Conservation (phyloP, 2,797 vertebrate species). For the Picus viridis region DNA sequence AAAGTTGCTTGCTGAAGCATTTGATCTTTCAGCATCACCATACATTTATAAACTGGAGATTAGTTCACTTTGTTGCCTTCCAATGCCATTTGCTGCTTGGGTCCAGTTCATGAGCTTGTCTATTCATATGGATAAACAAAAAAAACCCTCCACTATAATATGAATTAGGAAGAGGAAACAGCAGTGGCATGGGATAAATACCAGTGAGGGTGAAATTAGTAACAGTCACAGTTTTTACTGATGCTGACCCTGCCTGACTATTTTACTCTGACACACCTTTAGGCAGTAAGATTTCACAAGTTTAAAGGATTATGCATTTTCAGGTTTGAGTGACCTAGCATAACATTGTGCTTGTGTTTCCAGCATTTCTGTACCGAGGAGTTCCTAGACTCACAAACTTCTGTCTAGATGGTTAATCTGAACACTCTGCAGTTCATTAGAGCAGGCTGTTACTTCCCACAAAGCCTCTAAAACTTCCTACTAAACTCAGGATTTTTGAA, state of each 20-base stretch:
- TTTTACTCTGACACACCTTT: constrained; percentile 47
- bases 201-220: constrained; percentile 42
- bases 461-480: constrained; percentile 44
- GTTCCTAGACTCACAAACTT: constrained; percentile 59
- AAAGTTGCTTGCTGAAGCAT: constrained; percentile 66
- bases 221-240: constrained; percentile 35
- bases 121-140: constrained; percentile 68
- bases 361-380: constrained; percentile 57
- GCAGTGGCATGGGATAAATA: constrained; percentile 39
- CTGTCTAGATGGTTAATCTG: constrained; percentile 71
- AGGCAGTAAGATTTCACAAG: constrained; percentile 49
- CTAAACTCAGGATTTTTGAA: constrained; percentile 58
- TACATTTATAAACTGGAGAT: constrained; percentile 70
- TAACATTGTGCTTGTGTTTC: constrained; percentile 62
- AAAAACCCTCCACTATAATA: constrained; percentile 7
- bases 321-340: constrained; percentile 13
- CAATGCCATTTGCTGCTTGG: constrained; percentile 71
- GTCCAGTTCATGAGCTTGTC: constrained; percentile 65
- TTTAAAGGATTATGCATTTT: constrained; percentile 51
- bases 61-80: constrained; percentile 71
- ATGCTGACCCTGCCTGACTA: not conserved
- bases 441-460: constrained; percentile 56
- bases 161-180: constrained; percentile 61
- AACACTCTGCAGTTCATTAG: constrained; percentile 58
- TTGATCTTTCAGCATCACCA: constrained; percentile 56